Evolutionary conservation across 2,888 invertebrate species (phyloP).

Genomic region (Acronicta leporina): DNA sequence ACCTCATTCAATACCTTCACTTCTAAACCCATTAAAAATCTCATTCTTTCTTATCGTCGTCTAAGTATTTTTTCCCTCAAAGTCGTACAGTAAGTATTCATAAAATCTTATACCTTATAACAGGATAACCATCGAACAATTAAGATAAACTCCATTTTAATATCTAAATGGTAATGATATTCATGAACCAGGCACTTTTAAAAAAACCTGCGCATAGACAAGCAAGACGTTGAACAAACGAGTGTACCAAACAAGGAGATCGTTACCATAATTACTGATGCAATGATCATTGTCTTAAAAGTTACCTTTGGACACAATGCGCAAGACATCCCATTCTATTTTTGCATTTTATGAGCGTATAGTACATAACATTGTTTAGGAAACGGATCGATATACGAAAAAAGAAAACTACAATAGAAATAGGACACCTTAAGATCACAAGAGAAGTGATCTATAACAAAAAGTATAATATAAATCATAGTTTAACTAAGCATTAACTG

Average conservation of each 20-base stretch:
- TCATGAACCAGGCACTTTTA: conserved; percentile 55
- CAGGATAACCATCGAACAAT: conserved; percentile 57
- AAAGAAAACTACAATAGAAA: no score
- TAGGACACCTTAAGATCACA: background rate
- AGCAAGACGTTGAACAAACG: conserved; percentile 59
- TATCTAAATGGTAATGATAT: conserved; percentile 68
- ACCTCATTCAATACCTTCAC: background rate
- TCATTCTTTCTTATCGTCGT: background rate
- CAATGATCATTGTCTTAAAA: conserved; percentile 54
- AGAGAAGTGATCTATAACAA: no score
- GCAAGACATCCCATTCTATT: conserved; percentile 10
- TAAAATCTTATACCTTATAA: conserved; percentile 38
- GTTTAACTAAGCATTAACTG: no score
- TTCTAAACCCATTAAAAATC: background rate
- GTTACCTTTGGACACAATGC: conserved; percentile 54
- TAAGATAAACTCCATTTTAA: conserved; percentile 62
- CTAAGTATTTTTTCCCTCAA: conserved; percentile 20
- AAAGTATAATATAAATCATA: no score
- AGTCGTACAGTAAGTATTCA: conserved; percentile 25
- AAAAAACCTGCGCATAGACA: conserved; percentile 56
- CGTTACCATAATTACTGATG: conserved; percentile 69
- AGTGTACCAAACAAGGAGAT: conserved; percentile 64
- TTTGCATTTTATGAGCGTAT: background rate
- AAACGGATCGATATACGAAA: background rate
- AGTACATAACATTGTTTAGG: background rate